A percentile compares a stretch with the other conserved stretches of the same genome.
Evolutionary conservation across 1,140 invertebrate genomes (phyloP).

Genomic region (Apolygus lucorum): DNA sequence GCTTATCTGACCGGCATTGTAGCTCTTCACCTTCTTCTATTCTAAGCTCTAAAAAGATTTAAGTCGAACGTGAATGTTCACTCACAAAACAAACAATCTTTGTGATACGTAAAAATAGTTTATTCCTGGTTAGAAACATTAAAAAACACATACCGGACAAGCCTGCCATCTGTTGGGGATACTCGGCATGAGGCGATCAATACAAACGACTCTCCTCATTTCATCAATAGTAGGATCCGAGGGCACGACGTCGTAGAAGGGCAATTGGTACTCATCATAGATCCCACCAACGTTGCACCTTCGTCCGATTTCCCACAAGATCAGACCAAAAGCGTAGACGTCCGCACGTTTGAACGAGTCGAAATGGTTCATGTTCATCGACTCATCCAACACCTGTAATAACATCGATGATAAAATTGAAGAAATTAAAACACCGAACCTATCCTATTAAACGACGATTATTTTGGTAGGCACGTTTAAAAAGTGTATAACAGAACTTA

Average conservation of each 20-base stretch:
- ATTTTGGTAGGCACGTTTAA: background rate
- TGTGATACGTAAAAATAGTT: too few species aligned
- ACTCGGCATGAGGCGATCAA: conserved; percentile 69
- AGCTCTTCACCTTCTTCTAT: too few species aligned
- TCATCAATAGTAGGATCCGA: conserved; percentile 88
- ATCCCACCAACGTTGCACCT: conserved; percentile 64
- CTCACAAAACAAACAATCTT: too few species aligned
- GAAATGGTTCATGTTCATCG: conserved; percentile 72
- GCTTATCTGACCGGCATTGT: too few species aligned
- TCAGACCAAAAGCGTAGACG: conserved; percentile 83
- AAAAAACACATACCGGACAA: conserved; percentile 34
- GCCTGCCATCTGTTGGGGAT: conserved; percentile 64
- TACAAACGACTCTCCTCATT: conserved; percentile 87
- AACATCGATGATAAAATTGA: background rate
- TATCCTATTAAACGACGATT: background rate
- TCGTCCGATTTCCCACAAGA: conserved; percentile 84
- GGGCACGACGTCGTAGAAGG: conserved; percentile 78
- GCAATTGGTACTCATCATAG: conserved; percentile 76
- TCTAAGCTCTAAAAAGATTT: too few species aligned
- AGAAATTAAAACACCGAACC: background rate
- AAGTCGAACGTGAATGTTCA: too few species aligned
- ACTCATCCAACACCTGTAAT: conserved; percentile 43
- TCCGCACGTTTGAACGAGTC: conserved; percentile 83
- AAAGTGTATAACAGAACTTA: conserved; percentile 11
- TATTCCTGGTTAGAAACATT: too few species aligned